A percentile compares a stretch with the other conserved stretches of the same genome.
Conservation (phyloP, 2,888 invertebrate genomes). For the Polymixis flavicincta region DNA sequence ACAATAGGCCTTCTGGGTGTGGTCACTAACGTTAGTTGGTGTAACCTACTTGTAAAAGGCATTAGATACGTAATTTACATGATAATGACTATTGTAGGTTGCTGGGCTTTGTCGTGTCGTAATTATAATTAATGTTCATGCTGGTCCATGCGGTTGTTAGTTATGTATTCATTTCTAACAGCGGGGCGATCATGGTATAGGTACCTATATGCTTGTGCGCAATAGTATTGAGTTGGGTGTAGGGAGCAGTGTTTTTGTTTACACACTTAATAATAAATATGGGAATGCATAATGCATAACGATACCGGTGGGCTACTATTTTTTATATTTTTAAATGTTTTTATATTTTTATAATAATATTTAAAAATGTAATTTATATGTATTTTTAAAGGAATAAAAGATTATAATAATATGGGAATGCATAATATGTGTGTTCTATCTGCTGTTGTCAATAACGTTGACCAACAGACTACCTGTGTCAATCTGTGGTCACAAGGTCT, state of each 20-base stretch:
- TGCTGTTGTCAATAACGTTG: too few species aligned
- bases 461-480: too few species aligned
- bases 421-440: not conserved
- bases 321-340: too few species aligned
- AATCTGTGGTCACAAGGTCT: not conserved
- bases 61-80: slow-evolving; percentile 47
- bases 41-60: slow-evolving; percentile 33
- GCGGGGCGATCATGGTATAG: not conserved
- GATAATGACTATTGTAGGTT: slow-evolving; percentile 36
- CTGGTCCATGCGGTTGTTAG: not conserved
- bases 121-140: slow-evolving; percentile 38
- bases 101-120: slow-evolving; percentile 28
- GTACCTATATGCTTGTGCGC: not conserved
- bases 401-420: not conserved
- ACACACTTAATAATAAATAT: not conserved
- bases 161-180: not conserved
- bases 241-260: not conserved
- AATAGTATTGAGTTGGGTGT: not conserved
- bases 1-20: slow-evolving; percentile 65
- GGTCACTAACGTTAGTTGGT: slow-evolving; percentile 54
- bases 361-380: too few species aligned
- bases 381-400: too few species aligned
- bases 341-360: too few species aligned
- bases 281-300: not conserved
- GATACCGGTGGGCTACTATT: too few species aligned